A percentile compares a stretch with the other conserved stretches of the same genome.
These are phyloP conservation scores for Tromatobia lineatoria DNA, from an alignment of 2,888 invertebrate species.

Conservation along the genomic window DNA sequence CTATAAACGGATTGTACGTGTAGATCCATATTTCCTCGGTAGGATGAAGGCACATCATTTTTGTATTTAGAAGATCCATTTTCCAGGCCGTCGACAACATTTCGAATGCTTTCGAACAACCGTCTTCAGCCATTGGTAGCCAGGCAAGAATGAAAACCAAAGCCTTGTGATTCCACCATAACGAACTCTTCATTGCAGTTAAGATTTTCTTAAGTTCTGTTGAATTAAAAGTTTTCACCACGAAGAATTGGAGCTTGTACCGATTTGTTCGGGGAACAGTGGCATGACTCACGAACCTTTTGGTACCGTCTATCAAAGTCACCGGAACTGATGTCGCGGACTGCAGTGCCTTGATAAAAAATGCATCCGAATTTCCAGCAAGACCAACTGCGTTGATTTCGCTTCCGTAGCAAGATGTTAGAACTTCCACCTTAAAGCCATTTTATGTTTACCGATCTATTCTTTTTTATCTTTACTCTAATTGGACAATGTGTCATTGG, in stretches of 20 bases:
- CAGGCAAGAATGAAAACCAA: constrained; percentile 55
- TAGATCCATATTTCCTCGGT: constrained; percentile 52
- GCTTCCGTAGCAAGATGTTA: constrained; percentile 21
- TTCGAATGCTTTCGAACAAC: constrained; percentile 60
- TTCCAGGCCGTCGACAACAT: constrained; percentile 65
- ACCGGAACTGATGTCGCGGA: background rate
- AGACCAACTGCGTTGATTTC: constrained; percentile 4
- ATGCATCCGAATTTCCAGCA: constrained; percentile 11
- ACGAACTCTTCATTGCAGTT: constrained; percentile 40
- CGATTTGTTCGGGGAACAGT: background rate
- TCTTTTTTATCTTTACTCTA: too few species aligned
- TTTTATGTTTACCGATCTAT: background rate
- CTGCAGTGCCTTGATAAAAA: background rate
- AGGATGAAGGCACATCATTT: constrained; percentile 62
- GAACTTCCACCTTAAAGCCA: constrained; percentile 16
- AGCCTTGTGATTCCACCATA: constrained; percentile 71
- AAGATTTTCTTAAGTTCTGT: background rate
- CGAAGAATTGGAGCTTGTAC: constrained; percentile 10
- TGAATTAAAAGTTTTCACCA: background rate
- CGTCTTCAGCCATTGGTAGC: background rate
- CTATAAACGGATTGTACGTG: constrained; percentile 69
- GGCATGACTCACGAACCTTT: too few species aligned
- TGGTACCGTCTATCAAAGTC: constrained; percentile 8
- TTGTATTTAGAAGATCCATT: constrained; percentile 61
- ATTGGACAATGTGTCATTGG: too few species aligned